Evolutionary conservation across 64 coral and sea anemone genomes (phyloP).

Genomic region (Montipora efflorescens): DNA sequence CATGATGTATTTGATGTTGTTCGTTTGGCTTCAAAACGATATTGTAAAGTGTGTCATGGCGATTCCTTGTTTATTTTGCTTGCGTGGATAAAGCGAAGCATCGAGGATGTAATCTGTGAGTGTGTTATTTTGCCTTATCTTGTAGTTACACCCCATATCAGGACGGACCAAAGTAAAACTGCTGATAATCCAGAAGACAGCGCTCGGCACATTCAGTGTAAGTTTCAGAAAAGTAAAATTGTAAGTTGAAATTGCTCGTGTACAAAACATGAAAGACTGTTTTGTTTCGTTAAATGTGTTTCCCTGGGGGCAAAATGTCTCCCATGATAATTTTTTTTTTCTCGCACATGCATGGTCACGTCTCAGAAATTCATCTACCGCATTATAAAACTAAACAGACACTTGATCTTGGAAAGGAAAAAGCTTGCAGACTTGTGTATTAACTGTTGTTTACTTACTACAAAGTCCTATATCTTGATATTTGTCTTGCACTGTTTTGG

Average conservation of each 20-base stretch:
- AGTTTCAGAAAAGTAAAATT: constrained; percentile 12
- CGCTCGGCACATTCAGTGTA: constrained; percentile 56
- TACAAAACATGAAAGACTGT: neutral
- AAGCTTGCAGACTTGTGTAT: neutral
- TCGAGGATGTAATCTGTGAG: neutral
- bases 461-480: constrained; percentile 23
- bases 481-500: constrained; percentile 10
- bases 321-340: neutral
- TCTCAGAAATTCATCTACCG: neutral
- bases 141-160: constrained; percentile 21
- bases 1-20: neutral
- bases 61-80: neutral
- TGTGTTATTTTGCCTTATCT: constrained; percentile 11
- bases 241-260: neutral
- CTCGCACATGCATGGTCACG: neutral
- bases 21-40: neutral
- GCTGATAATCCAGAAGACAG: constrained; percentile 21
- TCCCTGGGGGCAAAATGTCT: constrained; percentile 9
- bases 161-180: constrained; percentile 31
- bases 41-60: neutral
- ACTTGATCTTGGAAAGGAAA: neutral
- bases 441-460: constrained; percentile 17
- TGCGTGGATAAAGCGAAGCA: neutral
- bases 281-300: neutral
- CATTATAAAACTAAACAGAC: neutral